Percentiles rank a stretch among this genome's conserved stretches.
Evolutionary conservation across 2,113 vertebrate species (phyloP).

Genomic region (Neotragus moschatus): DNA sequence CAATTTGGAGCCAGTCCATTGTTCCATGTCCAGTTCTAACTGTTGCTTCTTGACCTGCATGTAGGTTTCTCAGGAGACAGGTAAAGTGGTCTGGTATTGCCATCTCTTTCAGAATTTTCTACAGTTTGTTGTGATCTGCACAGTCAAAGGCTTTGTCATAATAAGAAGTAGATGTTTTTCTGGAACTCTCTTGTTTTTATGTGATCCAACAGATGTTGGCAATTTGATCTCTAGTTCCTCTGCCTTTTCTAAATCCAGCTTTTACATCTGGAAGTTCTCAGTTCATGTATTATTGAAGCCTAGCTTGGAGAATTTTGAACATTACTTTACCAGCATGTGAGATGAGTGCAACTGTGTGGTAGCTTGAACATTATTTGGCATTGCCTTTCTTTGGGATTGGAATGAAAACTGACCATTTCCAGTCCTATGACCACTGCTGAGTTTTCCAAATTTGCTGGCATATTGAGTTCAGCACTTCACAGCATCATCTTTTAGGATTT

Average conservation of each 20-base stretch:
- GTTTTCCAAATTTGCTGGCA: background rate
- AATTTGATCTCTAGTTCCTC: background rate
- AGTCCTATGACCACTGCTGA: background rate
- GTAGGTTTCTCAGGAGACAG: background rate
- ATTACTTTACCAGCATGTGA: background rate
- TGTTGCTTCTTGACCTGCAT: background rate
- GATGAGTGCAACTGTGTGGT: background rate
- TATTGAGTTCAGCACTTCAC: background rate
- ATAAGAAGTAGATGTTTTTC: background rate
- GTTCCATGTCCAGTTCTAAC: background rate
- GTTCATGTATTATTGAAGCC: background rate
- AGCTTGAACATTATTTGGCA: background rate
- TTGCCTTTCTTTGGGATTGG: background rate
- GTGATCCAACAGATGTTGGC: background rate
- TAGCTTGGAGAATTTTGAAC: background rate
- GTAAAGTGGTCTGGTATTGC: background rate
- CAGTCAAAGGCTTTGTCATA: background rate
- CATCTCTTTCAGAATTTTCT: background rate
- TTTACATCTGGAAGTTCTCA: background rate
- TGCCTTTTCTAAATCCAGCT: background rate
- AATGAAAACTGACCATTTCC: background rate
- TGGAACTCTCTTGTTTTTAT: background rate
- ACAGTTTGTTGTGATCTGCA: background rate
- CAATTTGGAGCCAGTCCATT: background rate
- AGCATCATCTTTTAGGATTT: background rate